A percentile compares a stretch with the other conserved stretches of the same genome.
These are phyloP conservation scores for Oenanthe melanoleuca DNA, from an alignment of 2,113 vertebrate genomes.

Conservation along the genomic window DNA sequence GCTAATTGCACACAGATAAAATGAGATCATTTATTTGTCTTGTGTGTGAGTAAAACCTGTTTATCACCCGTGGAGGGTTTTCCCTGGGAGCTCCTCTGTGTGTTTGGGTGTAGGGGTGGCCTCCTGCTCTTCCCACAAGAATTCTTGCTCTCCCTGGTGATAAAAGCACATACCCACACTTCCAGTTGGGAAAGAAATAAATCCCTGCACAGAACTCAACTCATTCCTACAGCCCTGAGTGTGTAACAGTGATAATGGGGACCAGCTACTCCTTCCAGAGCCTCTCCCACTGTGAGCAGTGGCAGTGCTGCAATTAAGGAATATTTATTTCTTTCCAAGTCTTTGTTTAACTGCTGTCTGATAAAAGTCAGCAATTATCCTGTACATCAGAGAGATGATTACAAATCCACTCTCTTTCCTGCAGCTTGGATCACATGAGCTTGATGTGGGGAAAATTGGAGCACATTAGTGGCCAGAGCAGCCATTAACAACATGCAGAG, in stretches of 20 bases:
- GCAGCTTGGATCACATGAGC: constrained; percentile 60
- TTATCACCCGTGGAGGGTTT: not conserved
- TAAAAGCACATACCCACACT: not conserved
- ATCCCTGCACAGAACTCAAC: not conserved
- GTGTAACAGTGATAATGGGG: not conserved
- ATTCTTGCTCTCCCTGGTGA: not conserved
- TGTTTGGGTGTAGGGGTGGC: not conserved
- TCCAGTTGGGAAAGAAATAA: not conserved
- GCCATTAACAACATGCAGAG: constrained; percentile 63
- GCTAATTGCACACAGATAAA: not conserved
- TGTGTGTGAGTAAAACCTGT: not conserved
- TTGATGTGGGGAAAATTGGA: constrained; percentile 65
- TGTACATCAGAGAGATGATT: constrained; percentile 62
- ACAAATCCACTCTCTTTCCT: constrained; percentile 69
- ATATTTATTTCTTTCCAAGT: constrained; percentile 61
- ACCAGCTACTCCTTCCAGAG: constrained; percentile 26
- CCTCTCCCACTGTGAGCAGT: constrained; percentile 29
- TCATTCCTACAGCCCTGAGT: not conserved
- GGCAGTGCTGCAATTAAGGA: constrained; percentile 62
- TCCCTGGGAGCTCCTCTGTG: not conserved
- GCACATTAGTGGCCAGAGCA: constrained; percentile 58
- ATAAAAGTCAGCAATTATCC: constrained; percentile 71
- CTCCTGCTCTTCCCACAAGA: not conserved
- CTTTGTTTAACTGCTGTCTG: constrained; percentile 71
- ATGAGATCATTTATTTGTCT: not conserved